These are phyloP conservation scores for Apodemia mormo DNA, from an alignment of 2,888 invertebrate species.

Conservation along the genomic window DNA sequence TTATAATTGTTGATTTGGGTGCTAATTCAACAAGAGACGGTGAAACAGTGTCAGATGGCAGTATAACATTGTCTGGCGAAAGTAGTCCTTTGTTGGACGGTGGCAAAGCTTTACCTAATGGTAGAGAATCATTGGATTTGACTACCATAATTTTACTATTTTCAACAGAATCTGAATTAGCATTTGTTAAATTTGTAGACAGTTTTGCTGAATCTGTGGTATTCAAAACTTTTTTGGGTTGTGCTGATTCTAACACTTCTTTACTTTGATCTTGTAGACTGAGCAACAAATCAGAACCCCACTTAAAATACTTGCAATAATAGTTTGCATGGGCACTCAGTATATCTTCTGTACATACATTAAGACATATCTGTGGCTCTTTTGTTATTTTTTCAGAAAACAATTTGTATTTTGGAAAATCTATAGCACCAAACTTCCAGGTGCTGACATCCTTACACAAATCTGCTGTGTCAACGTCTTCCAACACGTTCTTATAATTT, in stretches of 20 bases:
- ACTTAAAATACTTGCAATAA: slow-evolving; percentile 68
- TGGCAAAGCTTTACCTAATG: neutral
- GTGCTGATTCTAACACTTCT: slow-evolving; percentile 27
- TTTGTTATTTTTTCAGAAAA: slow-evolving; percentile 48
- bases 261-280: slow-evolving; percentile 28
- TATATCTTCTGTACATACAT: slow-evolving; percentile 54
- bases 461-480: slow-evolving; percentile 48
- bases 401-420: slow-evolving; percentile 44
- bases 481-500: slow-evolving; percentile 47
- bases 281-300: slow-evolving; percentile 52
- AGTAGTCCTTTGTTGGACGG: neutral
- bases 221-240: slow-evolving; percentile 6
- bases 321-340: slow-evolving; percentile 53
- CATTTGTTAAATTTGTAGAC: neutral
- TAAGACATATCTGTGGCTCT: slow-evolving; percentile 48
- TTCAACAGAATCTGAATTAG: neutral
- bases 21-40: neutral
- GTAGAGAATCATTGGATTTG: neutral
- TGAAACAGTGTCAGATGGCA: neutral
- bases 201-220: slow-evolving; percentile 16
- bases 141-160: neutral
- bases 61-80: neutral
- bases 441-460: slow-evolving; percentile 52
- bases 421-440: slow-evolving; percentile 53
- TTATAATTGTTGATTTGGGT: neutral